Evolutionary conservation across 2,888 invertebrate genomes (phyloP), one percentile per base, ranked within the genome.

Genomic region (Gasteruption jaculator): DNA sequence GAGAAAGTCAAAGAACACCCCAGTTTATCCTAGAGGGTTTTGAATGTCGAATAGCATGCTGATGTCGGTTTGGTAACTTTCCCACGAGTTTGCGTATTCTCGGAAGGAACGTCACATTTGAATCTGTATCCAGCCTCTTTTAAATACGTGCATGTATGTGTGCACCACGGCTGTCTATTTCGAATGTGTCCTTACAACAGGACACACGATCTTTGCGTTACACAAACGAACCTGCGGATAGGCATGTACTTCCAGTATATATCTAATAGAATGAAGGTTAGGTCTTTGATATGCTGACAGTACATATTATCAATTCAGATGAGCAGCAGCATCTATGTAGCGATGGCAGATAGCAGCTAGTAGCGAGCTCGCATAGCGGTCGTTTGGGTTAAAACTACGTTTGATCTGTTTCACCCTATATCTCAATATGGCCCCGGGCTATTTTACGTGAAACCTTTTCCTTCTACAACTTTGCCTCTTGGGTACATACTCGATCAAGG

Each of bases 271-370:
- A n/a, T n/a, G n/a, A n/a, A n/a, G 44, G 49, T 49, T 48, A 50
- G n/a, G 60, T 67, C 68, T 70, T 70, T 70, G 70, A 70, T 69
- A 69, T 66, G 65, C 69, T 63, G 64, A 65, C 65, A 47, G 58
- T 46, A 42, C 49, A 60, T 60, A 70, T 70, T 70, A 70, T 70
- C 70, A 70, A 70, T 70, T 70, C 70, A 70, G 61, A 70, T 70
- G 68, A 63, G 59, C 47, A 50, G 49, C 49, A 42, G 52, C 38
- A 26, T 20, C 24, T 32, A 31, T 32, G n/a, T n/a, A n/a, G n/a
- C n/a, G n/a, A n/a, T n/a, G n/a, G n/a, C n/a, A n/a, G 21, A 20
- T 18, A 24, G 29, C 21, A 22, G n/a, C 14, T 14, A 34, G 26
- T 21, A 50, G 45, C 30, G 38, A 48, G 41, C 46, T 24, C 41